These are phyloP conservation scores for Melanitta fusca DNA, from an alignment of 2,797 vertebrate species.

Conservation along the genomic window DNA sequence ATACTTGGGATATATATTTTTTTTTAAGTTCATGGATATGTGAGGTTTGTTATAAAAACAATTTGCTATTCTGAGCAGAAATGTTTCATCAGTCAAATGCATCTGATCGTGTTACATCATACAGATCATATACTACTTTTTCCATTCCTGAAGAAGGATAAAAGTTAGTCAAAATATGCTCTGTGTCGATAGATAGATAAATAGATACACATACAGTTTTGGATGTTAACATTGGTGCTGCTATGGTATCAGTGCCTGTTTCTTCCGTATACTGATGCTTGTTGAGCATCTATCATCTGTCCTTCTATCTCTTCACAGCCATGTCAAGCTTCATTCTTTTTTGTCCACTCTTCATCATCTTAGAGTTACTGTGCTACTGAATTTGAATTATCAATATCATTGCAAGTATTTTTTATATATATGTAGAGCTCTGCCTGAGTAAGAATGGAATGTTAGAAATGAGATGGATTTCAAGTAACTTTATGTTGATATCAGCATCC, in stretches of 20 bases:
- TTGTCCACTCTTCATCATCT: neutral
- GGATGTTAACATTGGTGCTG: neutral
- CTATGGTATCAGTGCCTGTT: neutral
- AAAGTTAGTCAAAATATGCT: neutral
- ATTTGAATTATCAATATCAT: neutral
- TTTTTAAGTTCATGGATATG: neutral
- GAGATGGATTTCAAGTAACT: neutral
- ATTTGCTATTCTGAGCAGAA: neutral
- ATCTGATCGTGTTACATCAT: neutral
- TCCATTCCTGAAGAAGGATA: neutral
- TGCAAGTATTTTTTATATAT: neutral
- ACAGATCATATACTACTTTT: neutral
- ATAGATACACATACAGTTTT: neutral
- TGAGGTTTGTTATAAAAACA: neutral
- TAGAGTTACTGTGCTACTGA: neutral
- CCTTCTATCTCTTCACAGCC: neutral
- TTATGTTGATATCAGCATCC: neutral
- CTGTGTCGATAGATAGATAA: neutral
- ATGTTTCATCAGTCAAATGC: neutral
- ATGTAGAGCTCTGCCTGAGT: neutral
- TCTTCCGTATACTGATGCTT: neutral
- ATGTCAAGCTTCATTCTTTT: neutral
- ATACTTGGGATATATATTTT: neutral
- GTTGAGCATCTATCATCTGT: neutral
- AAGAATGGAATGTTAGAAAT: constrained; percentile 4